phyloP scores from a whole-genome alignment of 2,797 vertebrate genomes.

The Ambastaia sidthimunki region DNA sequence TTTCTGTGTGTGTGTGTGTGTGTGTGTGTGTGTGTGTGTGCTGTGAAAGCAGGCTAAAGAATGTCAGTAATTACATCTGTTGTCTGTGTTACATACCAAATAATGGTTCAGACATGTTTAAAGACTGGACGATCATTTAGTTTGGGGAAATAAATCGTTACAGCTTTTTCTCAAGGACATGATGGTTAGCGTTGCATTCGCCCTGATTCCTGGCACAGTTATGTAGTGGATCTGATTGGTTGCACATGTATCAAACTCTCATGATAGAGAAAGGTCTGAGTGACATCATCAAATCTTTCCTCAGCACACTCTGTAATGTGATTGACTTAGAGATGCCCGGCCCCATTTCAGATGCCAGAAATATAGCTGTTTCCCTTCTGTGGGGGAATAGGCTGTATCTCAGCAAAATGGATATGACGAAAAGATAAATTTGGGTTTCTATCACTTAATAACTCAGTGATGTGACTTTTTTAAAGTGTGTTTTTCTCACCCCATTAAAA shows the following conservation, averaged over 20 bases:
- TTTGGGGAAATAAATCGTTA: conserved; percentile 10
- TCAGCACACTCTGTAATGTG: not conserved
- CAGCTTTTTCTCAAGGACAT: not conserved
- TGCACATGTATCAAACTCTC: not conserved
- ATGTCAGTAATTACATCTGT: conserved; percentile 46
- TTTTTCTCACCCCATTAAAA: conserved; percentile 20
- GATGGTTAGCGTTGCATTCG: conserved; percentile 7
- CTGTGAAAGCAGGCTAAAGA: conserved; percentile 21
- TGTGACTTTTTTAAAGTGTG: conserved; percentile 6
- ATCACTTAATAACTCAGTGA: not conserved
- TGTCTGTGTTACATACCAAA: conserved; percentile 25
- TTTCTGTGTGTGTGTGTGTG: conserved; percentile 3
- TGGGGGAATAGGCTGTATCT: not conserved
- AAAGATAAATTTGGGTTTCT: conserved; percentile 3
- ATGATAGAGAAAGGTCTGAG: not conserved
- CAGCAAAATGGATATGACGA: not conserved
- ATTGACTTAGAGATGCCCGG: not conserved
- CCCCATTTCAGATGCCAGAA: not conserved
- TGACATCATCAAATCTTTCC: conserved; percentile 4
- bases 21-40: conserved; percentile 19
- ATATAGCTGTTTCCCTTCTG: not conserved
- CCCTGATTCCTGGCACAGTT: not conserved
- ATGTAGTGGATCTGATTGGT: not conserved
- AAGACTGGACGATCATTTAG: conserved; percentile 39
- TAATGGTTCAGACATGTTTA: conserved; percentile 38